Evolutionary conservation across 2,888 invertebrate species (phyloP).

Genomic region (Eilema caniola): DNA sequence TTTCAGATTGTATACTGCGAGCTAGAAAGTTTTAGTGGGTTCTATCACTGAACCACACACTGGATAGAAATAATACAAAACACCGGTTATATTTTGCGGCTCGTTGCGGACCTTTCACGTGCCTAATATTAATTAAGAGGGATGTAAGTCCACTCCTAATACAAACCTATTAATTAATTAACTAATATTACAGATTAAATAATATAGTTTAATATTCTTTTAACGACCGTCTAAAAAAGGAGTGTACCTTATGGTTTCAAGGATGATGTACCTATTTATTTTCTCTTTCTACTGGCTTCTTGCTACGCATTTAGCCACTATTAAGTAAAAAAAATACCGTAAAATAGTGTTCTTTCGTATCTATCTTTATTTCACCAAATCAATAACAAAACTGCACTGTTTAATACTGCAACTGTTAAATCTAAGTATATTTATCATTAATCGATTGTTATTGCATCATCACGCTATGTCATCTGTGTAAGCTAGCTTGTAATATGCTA

Average conservation of each 20-base stretch:
- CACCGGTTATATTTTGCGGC: background rate
- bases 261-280: background rate
- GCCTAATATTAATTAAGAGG: background rate
- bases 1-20: background rate
- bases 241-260: background rate
- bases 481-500: too few relatives aligned
- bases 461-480: too few relatives aligned
- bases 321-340: too few relatives aligned
- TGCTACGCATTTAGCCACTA: too few relatives aligned
- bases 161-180: background rate
- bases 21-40: conserved; percentile 4
- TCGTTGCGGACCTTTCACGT: conserved; percentile 5
- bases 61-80: conserved; percentile 1
- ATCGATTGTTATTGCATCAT: too few relatives aligned
- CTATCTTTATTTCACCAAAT: too few relatives aligned
- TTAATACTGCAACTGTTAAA: too few relatives aligned
- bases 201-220: too few relatives aligned
- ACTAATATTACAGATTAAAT: background rate
- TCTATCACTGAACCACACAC: background rate
- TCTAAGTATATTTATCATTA: too few relatives aligned
- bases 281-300: too few relatives aligned
- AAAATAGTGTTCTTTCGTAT: too few relatives aligned
- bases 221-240: background rate
- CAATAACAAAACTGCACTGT: too few relatives aligned
- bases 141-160: background rate